Evolutionary conservation across 2,888 invertebrate species (phyloP), one percentile per base, ranked within the genome.

Genomic region (Selenia dentaria): DNA sequence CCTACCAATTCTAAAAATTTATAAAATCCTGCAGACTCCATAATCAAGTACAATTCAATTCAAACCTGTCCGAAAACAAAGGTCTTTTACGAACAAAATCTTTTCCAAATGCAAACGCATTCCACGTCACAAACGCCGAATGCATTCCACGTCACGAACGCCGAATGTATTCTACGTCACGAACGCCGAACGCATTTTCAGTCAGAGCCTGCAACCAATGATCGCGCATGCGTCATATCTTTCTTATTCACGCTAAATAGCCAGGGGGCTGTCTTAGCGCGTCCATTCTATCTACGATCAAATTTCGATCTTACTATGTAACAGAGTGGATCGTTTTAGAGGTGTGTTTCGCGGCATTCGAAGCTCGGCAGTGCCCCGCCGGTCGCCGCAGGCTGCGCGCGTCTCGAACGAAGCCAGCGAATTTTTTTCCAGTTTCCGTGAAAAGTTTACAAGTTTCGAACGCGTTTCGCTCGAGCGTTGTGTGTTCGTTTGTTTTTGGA

Each of bases 291-390:
- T 81, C 81, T 83, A 74, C 88, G 83, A 84, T 84, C 86, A 85
- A 89, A 88, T 82, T 87, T 88, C 84, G 85, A 87, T 88, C 88
- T 88, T 88, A 88, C 74, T 68, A 78, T 82, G 83, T 86, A 83
- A 79, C 80, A 61, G 69, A 79, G 78, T 83, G 75, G 77, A 78
- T 79, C 80, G 75, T 73, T 83, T 85, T 74, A 68, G 63, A 67
- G 65, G 68, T 70, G 73, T 59, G 54, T 42, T 35, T 18, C 10
- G 36, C 20, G 36, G 49, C 41, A 38, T 29, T 39, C 36, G 25
- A 4, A 5, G 38, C 40, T 40, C 55, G 68, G 64, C 81, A 86
- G 84, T 85, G 63, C 59, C 63, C 64, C 74, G 78, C 73, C 64
- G 74, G 64, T 52, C 63, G 68, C 54, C 69, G 79, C 55, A 57